Base-by-base conservation (phyloP, 2,888 invertebrate genomes). In the Cataglyphis livida region DNA sequence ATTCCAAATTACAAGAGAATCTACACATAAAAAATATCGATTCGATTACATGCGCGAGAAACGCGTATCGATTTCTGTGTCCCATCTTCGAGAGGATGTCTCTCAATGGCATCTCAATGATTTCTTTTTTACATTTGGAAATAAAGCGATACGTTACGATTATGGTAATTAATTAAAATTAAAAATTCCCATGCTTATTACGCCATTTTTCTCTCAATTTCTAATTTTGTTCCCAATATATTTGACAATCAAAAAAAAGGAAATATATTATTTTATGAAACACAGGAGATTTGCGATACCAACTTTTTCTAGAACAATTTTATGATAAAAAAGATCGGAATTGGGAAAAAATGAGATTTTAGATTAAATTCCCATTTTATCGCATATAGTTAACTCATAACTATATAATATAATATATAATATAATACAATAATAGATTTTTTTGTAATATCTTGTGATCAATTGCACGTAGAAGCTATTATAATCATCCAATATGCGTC, bases 1-100 rank as follows among this genome's bases (percentile, higher is more conserved):
- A 41, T 57, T 59, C 21, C 66, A 57, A 76, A 18, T 79, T 79
- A 79, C 59, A 59, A 18, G 48, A 57, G 44, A 59, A 35, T 21
- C 44, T 70, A 57, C 44, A 38, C 28, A 51, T 51, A 18, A 32
- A 3, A 1, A 70, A 44, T 44, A 51, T 32, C 21, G 44, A 70
- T 44, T 70, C 78, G 70, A 79, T 70, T 70, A 70, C 70, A 25
- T 25, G 70, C 25, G 41, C 12, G 59, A 79, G 70, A 59, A 44
- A 61, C 25, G 59, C 21, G 35, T 48, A 79, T 78, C 70, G 78
- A 70, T 78, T 57, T 48, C 9, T 18, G 3, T 4, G 6, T 35
- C 3, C 12, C 59, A 54, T 54, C 21, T 12, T 12, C 12, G 59
- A 32, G 70, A 32, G 35, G 35, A 35, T 35, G 6, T 35, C 6